Percentiles rank a stretch among this genome's conserved stretches.
Conservation (phyloP, 2,888 invertebrate genomes). For the Pollenia griseotomentosa region DNA sequence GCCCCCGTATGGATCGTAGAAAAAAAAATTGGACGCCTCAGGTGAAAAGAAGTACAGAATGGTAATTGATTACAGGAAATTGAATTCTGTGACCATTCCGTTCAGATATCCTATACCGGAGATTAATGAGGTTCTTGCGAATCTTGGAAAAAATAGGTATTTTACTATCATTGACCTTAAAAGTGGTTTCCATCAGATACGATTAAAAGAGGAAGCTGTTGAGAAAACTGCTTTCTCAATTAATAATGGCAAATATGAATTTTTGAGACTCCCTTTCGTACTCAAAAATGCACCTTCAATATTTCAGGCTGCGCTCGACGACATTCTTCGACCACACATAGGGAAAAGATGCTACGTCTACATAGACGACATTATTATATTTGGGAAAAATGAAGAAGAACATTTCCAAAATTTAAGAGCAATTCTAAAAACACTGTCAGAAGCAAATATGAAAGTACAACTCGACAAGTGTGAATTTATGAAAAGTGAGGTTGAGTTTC, state of each 20-base stretch:
- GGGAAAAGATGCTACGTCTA: constrained; percentile 51
- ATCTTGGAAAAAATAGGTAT: neutral
- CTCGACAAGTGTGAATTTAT: no score
- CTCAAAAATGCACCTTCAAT: constrained; percentile 58
- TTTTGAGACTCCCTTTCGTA: constrained; percentile 43
- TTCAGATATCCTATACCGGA: no score
- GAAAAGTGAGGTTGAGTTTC: no score
- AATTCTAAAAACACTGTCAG: no score
- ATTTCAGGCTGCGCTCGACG: constrained; percentile 59
- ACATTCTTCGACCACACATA: constrained; percentile 42
- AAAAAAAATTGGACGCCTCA: constrained; percentile 8
- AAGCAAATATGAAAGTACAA: no score
- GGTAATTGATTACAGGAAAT: constrained; percentile 28
- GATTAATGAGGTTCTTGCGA: no score
- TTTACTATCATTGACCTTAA: neutral
- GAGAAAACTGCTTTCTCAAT: constrained; percentile 57
- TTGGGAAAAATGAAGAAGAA: constrained; percentile 35
- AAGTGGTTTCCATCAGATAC: constrained; percentile 68
- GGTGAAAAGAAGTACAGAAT: constrained; percentile 22
- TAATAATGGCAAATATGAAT: constrained; percentile 48
- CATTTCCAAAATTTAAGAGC: neutral
- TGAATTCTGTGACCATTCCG: neutral
- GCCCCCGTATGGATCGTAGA: constrained; percentile 28
- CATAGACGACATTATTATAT: constrained; percentile 62
- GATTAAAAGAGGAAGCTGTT: constrained; percentile 50